Conservation (phyloP, 2,113 vertebrate genomes). For the Lucifuga dentata region DNA sequence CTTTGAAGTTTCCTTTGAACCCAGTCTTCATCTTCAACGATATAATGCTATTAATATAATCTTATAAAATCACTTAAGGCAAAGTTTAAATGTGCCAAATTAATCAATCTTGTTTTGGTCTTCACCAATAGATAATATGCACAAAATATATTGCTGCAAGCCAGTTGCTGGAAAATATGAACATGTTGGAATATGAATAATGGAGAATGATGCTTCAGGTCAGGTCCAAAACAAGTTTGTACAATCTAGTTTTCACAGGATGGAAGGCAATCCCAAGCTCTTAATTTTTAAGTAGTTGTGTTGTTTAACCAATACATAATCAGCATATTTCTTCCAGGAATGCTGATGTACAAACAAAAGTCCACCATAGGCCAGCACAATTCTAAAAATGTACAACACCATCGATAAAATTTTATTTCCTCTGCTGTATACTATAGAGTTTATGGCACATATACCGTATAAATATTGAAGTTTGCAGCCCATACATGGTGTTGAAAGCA, state of each 20-base stretch:
- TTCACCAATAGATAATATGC: background rate
- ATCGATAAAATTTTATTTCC: constrained; percentile 21
- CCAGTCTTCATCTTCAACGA: background rate
- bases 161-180: background rate
- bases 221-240: background rate
- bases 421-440: background rate
- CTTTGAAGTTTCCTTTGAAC: background rate
- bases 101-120: background rate
- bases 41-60: background rate
- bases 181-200: background rate
- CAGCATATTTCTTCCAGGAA: constrained; percentile 9
- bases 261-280: background rate
- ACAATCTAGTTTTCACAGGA: background rate
- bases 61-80: background rate
- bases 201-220: background rate
- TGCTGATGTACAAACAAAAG: constrained; percentile 18
- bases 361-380: background rate
- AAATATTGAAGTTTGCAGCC: constrained; percentile 17
- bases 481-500: no score
- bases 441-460: background rate
- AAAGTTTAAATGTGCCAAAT: background rate
- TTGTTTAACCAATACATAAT: constrained; percentile 12
- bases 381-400: constrained; percentile 13
- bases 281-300: constrained; percentile 1
- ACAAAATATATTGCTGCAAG: background rate